Conservation (phyloP, 2,888 invertebrate species). For the Ariolimax columbianus region DNA sequence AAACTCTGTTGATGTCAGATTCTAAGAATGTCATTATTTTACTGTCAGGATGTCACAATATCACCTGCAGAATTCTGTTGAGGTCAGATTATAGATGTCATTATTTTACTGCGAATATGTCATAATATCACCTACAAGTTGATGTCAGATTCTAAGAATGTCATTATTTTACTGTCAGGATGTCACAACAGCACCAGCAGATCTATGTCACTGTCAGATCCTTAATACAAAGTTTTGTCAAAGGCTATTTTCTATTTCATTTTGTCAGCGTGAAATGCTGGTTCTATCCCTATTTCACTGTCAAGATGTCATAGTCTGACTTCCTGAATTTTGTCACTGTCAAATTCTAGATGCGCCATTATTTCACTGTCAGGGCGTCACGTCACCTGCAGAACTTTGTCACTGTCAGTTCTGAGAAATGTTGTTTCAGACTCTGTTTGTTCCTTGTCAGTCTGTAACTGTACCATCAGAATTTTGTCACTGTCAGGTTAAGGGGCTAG, state of each 20-base stretch:
- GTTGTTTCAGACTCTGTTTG: conserved; percentile 25
- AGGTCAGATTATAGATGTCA: conserved; percentile 41
- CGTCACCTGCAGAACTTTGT: conserved; percentile 40
- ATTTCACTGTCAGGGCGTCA: conserved; percentile 9
- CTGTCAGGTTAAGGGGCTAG: conserved; percentile 51
- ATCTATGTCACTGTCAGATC: neutral
- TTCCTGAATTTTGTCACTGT: conserved; percentile 47
- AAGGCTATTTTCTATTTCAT: neutral
- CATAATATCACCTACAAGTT: neutral
- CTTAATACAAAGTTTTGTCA: neutral
- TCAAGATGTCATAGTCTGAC: neutral
- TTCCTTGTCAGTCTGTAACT: conserved; percentile 50
- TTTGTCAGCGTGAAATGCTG: neutral
- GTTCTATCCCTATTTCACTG: neutral
- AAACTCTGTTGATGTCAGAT: conserved; percentile 44
- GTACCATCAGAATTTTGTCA: conserved; percentile 48
- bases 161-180: conserved; percentile 16
- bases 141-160: neutral
- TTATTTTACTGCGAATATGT: conserved; percentile 15
- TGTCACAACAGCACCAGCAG: neutral
- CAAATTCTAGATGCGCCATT: neutral
- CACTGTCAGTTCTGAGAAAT: conserved; percentile 46
- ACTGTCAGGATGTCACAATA: neutral
- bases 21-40: neutral
- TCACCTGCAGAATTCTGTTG: conserved; percentile 49